These are phyloP conservation scores for Paraescarpia echinospica DNA, from an alignment of 1,140 invertebrate genomes.

Conservation along the genomic window DNA sequence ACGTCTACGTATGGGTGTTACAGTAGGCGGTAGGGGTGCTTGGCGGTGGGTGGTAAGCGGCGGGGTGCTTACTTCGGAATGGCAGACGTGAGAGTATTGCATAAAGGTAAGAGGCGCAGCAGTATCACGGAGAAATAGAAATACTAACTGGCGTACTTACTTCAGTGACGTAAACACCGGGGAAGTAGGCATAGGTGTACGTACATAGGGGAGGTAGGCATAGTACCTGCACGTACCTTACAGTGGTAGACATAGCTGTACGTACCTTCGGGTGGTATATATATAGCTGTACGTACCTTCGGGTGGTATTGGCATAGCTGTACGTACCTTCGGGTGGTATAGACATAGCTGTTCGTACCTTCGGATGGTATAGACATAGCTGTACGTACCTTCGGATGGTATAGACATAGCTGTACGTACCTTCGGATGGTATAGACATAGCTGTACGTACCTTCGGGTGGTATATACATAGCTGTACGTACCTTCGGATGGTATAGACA, in stretches of 20 bases:
- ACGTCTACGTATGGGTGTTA: neutral
- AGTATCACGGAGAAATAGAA: too few species aligned
- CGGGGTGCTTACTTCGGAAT: too few species aligned
- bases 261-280: neutral
- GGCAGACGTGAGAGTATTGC: too few species aligned
- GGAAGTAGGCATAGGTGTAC: neutral
- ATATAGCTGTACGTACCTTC: neutral
- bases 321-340: neutral
- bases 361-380: neutral
- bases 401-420: neutral
- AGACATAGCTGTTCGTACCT: neutral
- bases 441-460: neutral
- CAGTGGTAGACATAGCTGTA: neutral
- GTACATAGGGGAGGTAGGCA: neutral
- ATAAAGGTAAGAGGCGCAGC: too few species aligned
- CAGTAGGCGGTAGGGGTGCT: too few species aligned
- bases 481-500: neutral
- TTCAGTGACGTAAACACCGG: too few species aligned
- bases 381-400: neutral
- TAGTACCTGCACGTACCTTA: neutral
- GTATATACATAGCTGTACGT: neutral
- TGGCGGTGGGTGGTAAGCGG: too few species aligned
- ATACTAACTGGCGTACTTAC: too few species aligned
- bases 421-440: neutral
- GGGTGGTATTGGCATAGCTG: neutral